These are phyloP conservation scores for Ceryle rudis DNA, from an alignment of 2,797 vertebrate species.

Conservation along the genomic window DNA sequence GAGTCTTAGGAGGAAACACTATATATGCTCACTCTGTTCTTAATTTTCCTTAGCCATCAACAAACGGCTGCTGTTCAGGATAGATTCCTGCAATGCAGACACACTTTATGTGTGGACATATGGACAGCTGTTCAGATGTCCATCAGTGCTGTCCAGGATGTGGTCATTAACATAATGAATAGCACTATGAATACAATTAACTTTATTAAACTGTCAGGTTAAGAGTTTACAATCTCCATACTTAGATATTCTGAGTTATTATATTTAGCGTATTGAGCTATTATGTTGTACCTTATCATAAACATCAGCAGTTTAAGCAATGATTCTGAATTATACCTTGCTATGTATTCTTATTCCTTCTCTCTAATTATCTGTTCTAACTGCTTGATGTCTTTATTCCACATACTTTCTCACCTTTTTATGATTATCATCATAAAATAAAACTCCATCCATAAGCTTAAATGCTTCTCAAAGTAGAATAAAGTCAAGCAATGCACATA, in stretches of 20 bases:
- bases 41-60: neutral
- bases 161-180: neutral
- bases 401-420: neutral
- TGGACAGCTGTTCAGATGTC: neutral
- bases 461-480: neutral
- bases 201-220: neutral
- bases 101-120: neutral
- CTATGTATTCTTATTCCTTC: neutral
- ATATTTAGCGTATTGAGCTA: neutral
- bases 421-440: neutral
- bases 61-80: accelerated
- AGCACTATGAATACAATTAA: neutral
- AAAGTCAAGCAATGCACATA: neutral
- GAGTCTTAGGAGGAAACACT: neutral
- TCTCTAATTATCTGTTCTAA: slow-evolving; percentile 1
- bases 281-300: neutral
- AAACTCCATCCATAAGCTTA: slow-evolving; percentile 1
- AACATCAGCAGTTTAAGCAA: neutral
- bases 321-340: neutral
- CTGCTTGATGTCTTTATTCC: neutral
- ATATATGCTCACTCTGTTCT: neutral
- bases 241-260: neutral
- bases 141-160: neutral
- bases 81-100: neutral
- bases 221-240: neutral